phyloP scores from a whole-genome alignment of 1,140 invertebrate genomes.

The Drosophila prosaltans region DNA sequence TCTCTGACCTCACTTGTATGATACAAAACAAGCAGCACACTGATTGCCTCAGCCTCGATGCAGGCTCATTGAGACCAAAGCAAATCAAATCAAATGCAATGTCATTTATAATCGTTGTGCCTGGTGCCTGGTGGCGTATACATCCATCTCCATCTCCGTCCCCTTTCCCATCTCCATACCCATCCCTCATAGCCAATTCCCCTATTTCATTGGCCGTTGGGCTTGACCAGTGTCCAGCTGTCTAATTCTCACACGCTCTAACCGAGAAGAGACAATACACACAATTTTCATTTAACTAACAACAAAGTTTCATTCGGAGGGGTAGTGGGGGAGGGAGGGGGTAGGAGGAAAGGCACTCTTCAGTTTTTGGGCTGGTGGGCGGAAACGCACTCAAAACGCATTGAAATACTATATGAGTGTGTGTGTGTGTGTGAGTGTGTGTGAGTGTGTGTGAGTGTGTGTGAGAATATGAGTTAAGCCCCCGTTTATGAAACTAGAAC shows the following conservation, averaged over 20 bases:
- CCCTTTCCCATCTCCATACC: not conserved
- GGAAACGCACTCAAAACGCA: constrained; percentile 32
- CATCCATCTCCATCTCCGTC: constrained; percentile 20
- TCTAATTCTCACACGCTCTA: constrained; percentile 52
- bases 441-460: constrained; percentile 4
- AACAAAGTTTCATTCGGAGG: not conserved
- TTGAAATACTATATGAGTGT: not conserved
- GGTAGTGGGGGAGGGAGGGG: too few species aligned
- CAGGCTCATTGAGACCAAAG: constrained; percentile 62
- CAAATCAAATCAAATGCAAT: constrained; percentile 64
- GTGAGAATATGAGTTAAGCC: constrained; percentile 1
- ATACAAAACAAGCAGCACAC: constrained; percentile 28
- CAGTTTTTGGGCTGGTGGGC: constrained; percentile 23
- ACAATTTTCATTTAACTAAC: constrained; percentile 66
- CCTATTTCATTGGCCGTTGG: not conserved
- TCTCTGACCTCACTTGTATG: constrained; percentile 41
- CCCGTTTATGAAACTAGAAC: constrained; percentile 35
- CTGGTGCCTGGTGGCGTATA: constrained; percentile 22
- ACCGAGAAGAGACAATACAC: constrained; percentile 26
- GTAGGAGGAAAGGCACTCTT: not conserved
- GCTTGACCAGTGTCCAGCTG: constrained; percentile 53
- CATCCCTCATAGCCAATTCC: not conserved
- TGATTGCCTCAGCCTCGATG: constrained; percentile 53
- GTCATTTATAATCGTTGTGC: constrained; percentile 78
- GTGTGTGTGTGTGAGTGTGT: constrained; percentile 15